Evolutionary conservation across 2,113 vertebrate species (phyloP).

Genomic region (Craseonycteris thonglongyai): DNA sequence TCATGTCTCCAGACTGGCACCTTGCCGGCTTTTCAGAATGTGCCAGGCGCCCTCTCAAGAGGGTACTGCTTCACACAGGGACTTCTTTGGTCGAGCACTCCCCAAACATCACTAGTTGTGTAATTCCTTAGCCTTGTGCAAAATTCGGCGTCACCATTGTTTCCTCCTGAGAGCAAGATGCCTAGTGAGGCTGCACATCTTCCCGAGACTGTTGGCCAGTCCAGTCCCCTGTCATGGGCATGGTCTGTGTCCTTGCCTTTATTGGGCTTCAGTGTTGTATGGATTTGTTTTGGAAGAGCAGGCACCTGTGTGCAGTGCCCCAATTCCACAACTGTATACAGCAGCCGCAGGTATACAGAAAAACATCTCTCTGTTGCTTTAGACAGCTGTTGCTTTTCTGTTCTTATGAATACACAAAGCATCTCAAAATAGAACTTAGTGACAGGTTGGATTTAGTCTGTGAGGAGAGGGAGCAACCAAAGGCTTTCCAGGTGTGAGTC

Average conservation of each 20-base stretch:
- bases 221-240: accelerated
- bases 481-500: neutral
- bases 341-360: neutral
- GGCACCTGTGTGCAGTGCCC: neutral
- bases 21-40: neutral
- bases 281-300: neutral
- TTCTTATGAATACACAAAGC: neutral
- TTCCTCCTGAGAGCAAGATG: neutral
- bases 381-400: neutral
- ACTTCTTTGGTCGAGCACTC: neutral
- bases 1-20: neutral
- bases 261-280: neutral
- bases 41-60: neutral
- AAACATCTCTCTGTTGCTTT: too few relatives aligned
- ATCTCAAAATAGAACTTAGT: neutral
- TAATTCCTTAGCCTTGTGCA: neutral
- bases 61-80: neutral
- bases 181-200: neutral
- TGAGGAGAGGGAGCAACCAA: neutral
- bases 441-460: neutral
- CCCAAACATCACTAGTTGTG: neutral
- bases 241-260: neutral
- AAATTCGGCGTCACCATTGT: neutral
- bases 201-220: neutral
- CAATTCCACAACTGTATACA: neutral